Conservation (phyloP, 2,113 vertebrate species). For the Phylloscopus trochilus region DNA sequence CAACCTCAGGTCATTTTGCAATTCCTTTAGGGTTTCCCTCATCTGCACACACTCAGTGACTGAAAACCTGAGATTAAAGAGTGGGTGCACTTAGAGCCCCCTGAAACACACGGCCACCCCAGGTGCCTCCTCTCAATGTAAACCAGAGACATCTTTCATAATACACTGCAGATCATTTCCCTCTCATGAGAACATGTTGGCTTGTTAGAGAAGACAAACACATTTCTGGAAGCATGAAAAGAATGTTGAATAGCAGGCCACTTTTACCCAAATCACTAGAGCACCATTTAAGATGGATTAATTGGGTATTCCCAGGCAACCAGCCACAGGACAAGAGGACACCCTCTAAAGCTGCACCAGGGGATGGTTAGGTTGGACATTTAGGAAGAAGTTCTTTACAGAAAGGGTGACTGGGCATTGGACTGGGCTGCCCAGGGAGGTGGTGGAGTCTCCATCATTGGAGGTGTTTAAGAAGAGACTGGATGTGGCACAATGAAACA, state of each 20-base stretch:
- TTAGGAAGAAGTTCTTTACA: neutral
- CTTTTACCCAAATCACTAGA: neutral
- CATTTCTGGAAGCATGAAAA: neutral
- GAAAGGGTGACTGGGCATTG: neutral
- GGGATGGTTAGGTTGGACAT: neutral
- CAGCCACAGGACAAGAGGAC: neutral
- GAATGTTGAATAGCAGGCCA: neutral
- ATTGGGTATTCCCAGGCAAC: neutral
- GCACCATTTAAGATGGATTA: neutral
- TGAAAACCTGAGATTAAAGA: neutral
- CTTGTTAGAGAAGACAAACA: neutral
- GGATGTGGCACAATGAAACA: neutral
- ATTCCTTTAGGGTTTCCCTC: neutral
- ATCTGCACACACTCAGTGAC: neutral
- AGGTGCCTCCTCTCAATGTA: neutral
- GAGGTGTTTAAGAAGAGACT: neutral
- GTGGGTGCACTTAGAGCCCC: neutral
- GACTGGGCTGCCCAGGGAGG: neutral
- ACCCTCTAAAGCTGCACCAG: rapidly evolving
- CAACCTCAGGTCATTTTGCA: neutral
- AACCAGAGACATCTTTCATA: neutral
- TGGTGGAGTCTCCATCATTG: neutral
- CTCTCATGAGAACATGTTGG: neutral
- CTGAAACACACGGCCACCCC: neutral
- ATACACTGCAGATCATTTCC: neutral